Percentiles rank a stretch among this genome's conserved stretches.
phyloP scores from a whole-genome alignment of 2,797 vertebrate genomes.

The Cynopterus sphinx region DNA sequence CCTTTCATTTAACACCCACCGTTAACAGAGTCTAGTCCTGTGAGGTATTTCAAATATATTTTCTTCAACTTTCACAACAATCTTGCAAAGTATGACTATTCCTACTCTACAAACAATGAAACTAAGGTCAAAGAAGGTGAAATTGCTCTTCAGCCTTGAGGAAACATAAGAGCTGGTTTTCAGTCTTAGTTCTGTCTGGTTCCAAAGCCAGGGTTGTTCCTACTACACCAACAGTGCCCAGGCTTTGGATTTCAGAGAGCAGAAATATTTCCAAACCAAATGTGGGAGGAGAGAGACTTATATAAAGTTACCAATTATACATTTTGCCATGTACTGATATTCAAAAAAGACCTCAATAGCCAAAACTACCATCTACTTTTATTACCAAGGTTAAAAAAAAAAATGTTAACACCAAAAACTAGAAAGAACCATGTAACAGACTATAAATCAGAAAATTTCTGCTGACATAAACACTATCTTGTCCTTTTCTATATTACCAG shows the following conservation, averaged over 20 bases:
- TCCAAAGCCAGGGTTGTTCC: background rate
- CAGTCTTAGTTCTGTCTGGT: background rate
- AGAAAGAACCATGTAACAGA: background rate
- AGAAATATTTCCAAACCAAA: background rate
- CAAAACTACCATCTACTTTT: background rate
- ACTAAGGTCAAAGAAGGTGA: background rate
- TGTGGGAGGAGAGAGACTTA: background rate
- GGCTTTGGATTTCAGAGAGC: background rate
- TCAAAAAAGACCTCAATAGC: background rate
- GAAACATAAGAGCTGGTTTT: background rate
- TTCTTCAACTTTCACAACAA: background rate
- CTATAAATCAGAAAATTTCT: background rate
- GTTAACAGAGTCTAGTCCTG: background rate
- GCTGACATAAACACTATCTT: background rate
- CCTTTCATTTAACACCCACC: background rate
- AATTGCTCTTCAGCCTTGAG: background rate
- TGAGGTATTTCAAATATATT: background rate
- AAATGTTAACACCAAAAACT: background rate
- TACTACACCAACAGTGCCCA: background rate
- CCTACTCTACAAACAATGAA: background rate
- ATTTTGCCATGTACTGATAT: background rate
- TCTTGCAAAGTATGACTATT: background rate
- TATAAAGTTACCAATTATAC: background rate
- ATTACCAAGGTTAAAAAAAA: background rate
- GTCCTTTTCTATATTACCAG: background rate